These are phyloP conservation scores for Drosophila santomea DNA, from an alignment of 1,140 invertebrate genomes.

Conservation along the genomic window DNA sequence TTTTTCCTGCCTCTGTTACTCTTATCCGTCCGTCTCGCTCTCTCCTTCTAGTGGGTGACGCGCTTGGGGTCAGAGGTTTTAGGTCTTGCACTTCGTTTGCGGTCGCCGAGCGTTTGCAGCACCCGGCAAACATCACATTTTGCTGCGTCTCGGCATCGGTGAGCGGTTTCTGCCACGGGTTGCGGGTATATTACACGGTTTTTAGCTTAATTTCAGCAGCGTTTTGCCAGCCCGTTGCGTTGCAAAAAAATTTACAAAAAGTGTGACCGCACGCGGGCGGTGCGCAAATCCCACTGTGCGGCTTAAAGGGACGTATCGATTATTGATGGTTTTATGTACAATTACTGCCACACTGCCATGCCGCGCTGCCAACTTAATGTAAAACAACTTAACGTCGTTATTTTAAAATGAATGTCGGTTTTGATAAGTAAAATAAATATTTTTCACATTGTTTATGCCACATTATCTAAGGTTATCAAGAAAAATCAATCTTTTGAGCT, in stretches of 20 bases:
- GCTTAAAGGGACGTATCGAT: not conserved
- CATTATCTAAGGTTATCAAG: too few species aligned
- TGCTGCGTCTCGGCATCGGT: conserved; percentile 49
- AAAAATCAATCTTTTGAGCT: too few species aligned
- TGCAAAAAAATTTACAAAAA: conserved; percentile 63
- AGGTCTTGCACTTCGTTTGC: conserved; percentile 55
- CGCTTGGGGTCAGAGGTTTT: conserved; percentile 57
- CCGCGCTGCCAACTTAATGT: not conserved
- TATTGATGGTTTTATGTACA: not conserved
- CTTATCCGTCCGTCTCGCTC: conserved; percentile 34
- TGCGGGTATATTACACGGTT: conserved; percentile 40
- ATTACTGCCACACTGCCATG: not conserved
- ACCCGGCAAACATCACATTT: conserved; percentile 63
- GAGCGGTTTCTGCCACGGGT: conserved; percentile 27
- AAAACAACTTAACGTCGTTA: not conserved
- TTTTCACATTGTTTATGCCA: too few species aligned
- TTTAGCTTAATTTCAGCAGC: conserved; percentile 62
- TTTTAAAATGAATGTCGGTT: not conserved
- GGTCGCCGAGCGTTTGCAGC: conserved; percentile 54
- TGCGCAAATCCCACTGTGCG: not conserved
- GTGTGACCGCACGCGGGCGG: conserved; percentile 13
- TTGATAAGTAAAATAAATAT: too few species aligned
- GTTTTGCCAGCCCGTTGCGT: conserved; percentile 63
- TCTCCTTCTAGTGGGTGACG: conserved; percentile 39
- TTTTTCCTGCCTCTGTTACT: conserved; percentile 14